phyloP scores from a whole-genome alignment of 2,113 vertebrate genomes.

The Lasiurus cinereus region DNA sequence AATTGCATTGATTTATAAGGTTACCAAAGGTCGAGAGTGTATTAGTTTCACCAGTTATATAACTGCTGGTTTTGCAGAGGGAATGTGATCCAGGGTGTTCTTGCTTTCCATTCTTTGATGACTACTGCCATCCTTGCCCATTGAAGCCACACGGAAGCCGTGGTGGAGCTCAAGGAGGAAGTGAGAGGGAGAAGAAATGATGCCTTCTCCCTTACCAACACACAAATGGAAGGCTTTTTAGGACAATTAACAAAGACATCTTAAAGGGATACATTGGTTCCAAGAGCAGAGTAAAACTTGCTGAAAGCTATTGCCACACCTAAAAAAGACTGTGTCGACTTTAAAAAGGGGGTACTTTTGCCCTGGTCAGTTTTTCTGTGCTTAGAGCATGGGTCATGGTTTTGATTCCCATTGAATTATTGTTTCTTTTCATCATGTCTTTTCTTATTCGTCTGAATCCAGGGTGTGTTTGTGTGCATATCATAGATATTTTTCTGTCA shows the following conservation, averaged over 20 bases:
- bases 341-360: background rate
- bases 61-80: constrained; percentile 42
- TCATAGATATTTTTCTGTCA: constrained; percentile 51
- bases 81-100: background rate
- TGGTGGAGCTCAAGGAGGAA: background rate
- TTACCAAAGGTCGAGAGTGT: background rate
- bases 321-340: background rate
- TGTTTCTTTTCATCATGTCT: background rate
- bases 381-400: too few relatives aligned
- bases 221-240: background rate
- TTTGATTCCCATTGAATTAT: background rate
- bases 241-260: background rate
- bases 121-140: background rate
- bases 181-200: background rate
- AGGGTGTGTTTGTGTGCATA: background rate
- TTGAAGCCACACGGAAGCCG: background rate
- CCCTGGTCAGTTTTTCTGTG: too few relatives aligned
- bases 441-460: constrained; percentile 26
- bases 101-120: constrained; percentile 25
- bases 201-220: too few relatives aligned
- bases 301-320: background rate
- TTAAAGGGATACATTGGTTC: constrained; percentile 18
- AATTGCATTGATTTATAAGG: constrained; percentile 8
- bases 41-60: constrained; percentile 2
- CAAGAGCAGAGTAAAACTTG: constrained; percentile 39